Base-by-base conservation (phyloP, 2,888 invertebrate genomes). In the Drosophila differens region DNA sequence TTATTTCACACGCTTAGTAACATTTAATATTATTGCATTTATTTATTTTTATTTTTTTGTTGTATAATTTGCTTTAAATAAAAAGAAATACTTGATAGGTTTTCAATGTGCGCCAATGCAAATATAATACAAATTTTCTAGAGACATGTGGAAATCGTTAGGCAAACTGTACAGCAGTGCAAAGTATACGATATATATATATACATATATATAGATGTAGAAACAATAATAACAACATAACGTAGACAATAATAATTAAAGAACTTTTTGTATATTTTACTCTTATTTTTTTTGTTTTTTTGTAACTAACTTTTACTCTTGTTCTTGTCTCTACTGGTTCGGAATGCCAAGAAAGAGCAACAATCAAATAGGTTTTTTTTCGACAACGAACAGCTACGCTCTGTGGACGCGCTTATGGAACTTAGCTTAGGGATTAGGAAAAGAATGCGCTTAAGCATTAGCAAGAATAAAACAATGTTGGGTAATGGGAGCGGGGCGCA, bases 51-150 rank as follows among this genome's bases (percentile, higher is more conserved):
- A 9, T 57, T 47, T 63, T 51, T 47, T 60, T 58, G 53, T 53
- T 37, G 19, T 71, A 65, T 63, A 66, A 54, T 74, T 74, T 69
- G 67, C 6, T 70, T 76, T 70, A 64, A 68, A 62, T 67, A 70
- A 88, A 41, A 84, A 74, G 86, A 74, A 87, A 87, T 87, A 87
- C 87, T 87, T 82, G 59, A 77, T 85, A 79, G 87, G 90, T 89
- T 74, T 75, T 60, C 62, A 49, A 81, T 81, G 62, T 72, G 81
- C 74, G 74, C 79, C 76, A 61, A 70, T 71, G 76, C 57, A 62
- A 69, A 81, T 88, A 83, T 89, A 86, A 89, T 84, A 89, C 81
- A 83, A 76, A 62, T 62, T 76, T 73, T 52, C 74, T 61, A 68
- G 66, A 65, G 63, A 58, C 55, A 65, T 78, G 68, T 64, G 59